Evolutionary conservation across 2,888 invertebrate species (phyloP).

Genomic region (Drosophila flavopinicola): DNA sequence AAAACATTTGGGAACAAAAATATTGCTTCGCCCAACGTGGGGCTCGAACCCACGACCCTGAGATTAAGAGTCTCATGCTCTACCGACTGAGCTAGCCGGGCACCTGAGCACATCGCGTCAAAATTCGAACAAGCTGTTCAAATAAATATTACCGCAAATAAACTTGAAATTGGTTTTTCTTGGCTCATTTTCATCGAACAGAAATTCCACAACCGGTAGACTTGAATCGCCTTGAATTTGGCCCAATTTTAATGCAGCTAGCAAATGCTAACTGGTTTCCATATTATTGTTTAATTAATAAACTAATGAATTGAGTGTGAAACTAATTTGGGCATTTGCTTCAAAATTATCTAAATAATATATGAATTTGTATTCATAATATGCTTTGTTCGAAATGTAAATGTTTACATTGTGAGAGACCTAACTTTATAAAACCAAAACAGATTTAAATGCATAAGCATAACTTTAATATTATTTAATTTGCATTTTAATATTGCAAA

Average conservation of each 20-base stretch:
- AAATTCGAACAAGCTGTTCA: not conserved
- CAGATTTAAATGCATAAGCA: too few relatives aligned
- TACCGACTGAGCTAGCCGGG: constrained; percentile 85
- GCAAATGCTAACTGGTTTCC: constrained; percentile 32
- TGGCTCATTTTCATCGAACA: constrained; percentile 17
- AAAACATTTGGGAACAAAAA: too few relatives aligned
- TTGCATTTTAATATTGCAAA: too few relatives aligned
- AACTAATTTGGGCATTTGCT: constrained; percentile 38
- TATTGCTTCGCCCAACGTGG: too few relatives aligned
- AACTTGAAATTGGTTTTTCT: not conserved
- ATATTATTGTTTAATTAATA: constrained; percentile 37
- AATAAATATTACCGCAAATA: not conserved
- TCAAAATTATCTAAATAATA: constrained; percentile 31
- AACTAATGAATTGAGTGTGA: constrained; percentile 48
- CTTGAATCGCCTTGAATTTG: constrained; percentile 43
- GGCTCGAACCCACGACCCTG: constrained; percentile 85
- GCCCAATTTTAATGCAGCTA: constrained; percentile 29
- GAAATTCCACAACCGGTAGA: constrained; percentile 9
- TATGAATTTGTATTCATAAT: constrained; percentile 7
- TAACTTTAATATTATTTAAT: too few relatives aligned
- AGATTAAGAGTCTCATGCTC: constrained; percentile 85
- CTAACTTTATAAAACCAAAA: too few relatives aligned
- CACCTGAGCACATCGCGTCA: constrained; percentile 10
- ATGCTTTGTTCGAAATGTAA: not conserved
- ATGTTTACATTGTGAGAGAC: too few relatives aligned